Percentiles rank a stretch among this genome's conserved stretches.
Evolutionary conservation across 2,113 vertebrate genomes (phyloP).

Genomic region (Lophura nycthemera): DNA sequence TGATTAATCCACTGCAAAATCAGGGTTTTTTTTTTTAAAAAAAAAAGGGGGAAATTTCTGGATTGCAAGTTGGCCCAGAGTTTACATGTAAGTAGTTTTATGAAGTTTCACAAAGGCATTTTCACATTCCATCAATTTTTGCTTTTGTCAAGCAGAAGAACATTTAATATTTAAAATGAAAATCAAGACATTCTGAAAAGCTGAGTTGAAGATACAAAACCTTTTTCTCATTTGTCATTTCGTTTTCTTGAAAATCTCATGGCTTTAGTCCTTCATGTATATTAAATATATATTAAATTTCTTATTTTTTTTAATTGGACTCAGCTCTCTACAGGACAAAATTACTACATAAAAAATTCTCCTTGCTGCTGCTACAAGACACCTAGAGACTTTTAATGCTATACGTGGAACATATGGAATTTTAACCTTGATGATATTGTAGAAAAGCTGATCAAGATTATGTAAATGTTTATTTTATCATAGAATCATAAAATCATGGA

Average conservation of each 20-base stretch:
- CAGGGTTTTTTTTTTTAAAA: fast-evolving
- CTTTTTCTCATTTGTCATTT: background rate
- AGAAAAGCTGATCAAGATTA: background rate
- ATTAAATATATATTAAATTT: background rate
- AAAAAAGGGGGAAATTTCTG: background rate
- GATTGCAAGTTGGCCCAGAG: background rate
- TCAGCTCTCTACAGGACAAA: background rate
- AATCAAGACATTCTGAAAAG: background rate
- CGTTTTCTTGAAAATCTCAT: background rate
- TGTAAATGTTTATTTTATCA: background rate
- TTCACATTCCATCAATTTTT: background rate
- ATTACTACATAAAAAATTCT: background rate
- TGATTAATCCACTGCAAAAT: background rate
- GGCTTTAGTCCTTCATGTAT: background rate
- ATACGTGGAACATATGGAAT: background rate
- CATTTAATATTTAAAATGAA: background rate
- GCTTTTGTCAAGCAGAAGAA: background rate
- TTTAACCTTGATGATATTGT: background rate
- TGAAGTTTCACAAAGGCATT: background rate
- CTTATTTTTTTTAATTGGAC: background rate
- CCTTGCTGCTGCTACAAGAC: background rate
- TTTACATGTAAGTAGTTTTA: background rate
- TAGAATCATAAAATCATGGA: background rate
- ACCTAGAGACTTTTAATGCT: background rate
- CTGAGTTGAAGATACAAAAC: fast-evolving